Evolutionary conservation across 2,113 vertebrate genomes (phyloP).

Genomic region (Phocoena sinus): DNA sequence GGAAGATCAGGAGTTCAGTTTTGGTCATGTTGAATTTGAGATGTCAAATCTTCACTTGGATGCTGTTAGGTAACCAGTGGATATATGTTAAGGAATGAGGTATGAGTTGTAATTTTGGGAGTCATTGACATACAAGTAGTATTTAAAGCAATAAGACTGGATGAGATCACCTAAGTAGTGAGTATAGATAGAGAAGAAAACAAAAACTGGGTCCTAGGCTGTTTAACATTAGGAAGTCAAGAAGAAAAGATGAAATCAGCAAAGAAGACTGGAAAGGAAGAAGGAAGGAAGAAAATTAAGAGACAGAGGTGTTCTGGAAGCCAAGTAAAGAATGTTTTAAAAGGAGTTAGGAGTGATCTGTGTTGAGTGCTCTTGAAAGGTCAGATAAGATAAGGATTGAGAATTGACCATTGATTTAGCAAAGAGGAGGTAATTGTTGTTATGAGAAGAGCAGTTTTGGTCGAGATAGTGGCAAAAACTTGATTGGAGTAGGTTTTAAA

Average conservation of each 20-base stretch:
- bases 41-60: not conserved
- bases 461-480: not conserved
- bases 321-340: not conserved
- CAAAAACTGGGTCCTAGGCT: not conserved
- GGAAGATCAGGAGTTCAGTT: not conserved
- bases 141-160: not conserved
- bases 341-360: not conserved
- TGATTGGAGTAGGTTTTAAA: constrained; percentile 19
- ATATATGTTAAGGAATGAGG: not conserved
- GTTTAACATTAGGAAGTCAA: not conserved
- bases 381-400: not conserved
- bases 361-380: not conserved
- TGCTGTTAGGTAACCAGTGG: not conserved
- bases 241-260: not conserved
- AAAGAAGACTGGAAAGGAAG: not conserved
- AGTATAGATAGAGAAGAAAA: not conserved
- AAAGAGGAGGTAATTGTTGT: not conserved
- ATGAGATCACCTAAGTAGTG: not conserved
- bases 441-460: not conserved
- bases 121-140: not conserved
- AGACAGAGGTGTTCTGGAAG: not conserved
- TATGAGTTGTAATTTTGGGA: not conserved
- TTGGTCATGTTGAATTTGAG: constrained; percentile 6
- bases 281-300: not conserved
- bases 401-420: not conserved